These are phyloP conservation scores for Podotricha telesiphe DNA, from an alignment of 2,888 invertebrate species.

Conservation along the genomic window DNA sequence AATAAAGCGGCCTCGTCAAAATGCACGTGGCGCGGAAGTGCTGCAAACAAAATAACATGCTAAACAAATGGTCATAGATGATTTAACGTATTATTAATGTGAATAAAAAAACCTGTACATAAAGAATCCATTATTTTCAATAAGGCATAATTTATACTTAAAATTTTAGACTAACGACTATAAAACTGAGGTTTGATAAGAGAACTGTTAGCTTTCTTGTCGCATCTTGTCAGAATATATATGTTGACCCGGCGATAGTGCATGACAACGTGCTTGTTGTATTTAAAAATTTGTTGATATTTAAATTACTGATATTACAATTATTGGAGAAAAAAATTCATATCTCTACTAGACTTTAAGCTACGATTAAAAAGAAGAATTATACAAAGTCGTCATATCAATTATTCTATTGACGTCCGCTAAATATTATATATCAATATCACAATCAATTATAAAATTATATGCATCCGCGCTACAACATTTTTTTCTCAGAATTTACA, in stretches of 20 bases:
- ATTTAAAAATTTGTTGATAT: not conserved
- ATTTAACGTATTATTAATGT: no score
- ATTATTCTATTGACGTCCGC: no score
- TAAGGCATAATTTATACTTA: slow-evolving; percentile 1
- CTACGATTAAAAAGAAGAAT: not conserved
- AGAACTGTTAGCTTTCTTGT: slow-evolving; percentile 14
- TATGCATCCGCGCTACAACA: no score
- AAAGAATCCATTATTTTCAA: not conserved
- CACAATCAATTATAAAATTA: no score
- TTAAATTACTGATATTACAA: not conserved
- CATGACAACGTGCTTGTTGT: not conserved
- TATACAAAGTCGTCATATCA: no score
- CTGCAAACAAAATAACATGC: no score
- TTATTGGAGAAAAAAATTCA: not conserved
- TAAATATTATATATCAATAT: no score
- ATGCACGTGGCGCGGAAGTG: no score
- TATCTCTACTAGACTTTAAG: not conserved
- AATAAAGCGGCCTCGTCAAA: no score
- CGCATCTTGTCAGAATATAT: slow-evolving; percentile 11
- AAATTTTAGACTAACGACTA: not conserved
- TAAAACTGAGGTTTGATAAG: slow-evolving; percentile 6
- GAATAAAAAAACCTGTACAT: slow-evolving; percentile 1
- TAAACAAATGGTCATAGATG: no score
- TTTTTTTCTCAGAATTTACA: no score
- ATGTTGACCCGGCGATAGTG: not conserved